Base-by-base conservation (phyloP, 2,113 vertebrate species). In the Eira barbara region DNA sequence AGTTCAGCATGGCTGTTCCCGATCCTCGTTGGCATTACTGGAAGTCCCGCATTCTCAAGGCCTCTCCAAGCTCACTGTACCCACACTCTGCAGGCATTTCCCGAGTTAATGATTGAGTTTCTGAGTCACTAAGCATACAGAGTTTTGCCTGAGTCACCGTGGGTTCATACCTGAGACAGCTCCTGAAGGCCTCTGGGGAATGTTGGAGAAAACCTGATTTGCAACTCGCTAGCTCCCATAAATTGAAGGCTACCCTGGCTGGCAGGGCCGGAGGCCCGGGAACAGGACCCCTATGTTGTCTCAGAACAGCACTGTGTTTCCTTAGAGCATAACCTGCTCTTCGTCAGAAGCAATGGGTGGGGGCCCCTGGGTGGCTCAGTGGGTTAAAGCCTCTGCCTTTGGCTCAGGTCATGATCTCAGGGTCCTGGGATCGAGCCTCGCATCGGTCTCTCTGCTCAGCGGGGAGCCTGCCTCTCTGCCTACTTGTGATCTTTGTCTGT, bases 91-190 rank as follows among this genome's bases (percentile, higher is more conserved):
- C 65, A 52, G 49, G 57, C 78, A 47, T 20, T 84, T 13, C 47
- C 67, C 42, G 7, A 52, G 82, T 92, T 97, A 97, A 95, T 97
- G 96, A 97, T 97, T 97, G 73, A 31, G 39, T 59, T 49, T 39
- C 90, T 74, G 73, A 87, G 78, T 95, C 91, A 95, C 96, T 79
- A 36, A 36, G 85, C 83, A 96, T 25, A 79, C 92, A 63, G 18
- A n/a, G 39, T 71, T 84, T 31, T 81, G 86, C 87, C 85, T 74
- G 65, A 95, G 74, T 95, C 94, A 69, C 34, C 47, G 12, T 0
- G 55, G 49, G 47, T 3, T 6, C 49, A n/a, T 8, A 91, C 76
- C 4, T 45, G 67, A 59, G 61, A 85, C 86, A 88, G n/a, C 57
- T 57, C 25, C 25, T 8, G 31, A 74, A 52, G 57, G 45, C 18